Conservation (phyloP, 37 sponge, comb jelly and placozoan species). For the Spongilla lacustris region DNA sequence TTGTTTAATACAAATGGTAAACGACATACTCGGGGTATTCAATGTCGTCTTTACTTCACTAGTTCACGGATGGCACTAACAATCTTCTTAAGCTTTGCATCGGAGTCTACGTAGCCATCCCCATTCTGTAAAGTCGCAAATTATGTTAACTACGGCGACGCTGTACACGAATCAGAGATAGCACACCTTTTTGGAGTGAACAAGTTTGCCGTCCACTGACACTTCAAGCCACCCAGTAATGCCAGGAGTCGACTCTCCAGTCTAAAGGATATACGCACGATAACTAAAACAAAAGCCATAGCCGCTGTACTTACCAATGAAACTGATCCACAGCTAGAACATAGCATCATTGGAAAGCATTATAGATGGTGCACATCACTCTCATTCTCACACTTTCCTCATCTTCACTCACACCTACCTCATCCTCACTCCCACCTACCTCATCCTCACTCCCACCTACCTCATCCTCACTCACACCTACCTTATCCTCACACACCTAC, state of each 20-base stretch:
- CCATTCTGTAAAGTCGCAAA: constrained; percentile 4
- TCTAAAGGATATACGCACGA: background rate
- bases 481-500: too few relatives aligned
- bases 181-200: constrained; percentile 83
- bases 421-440: too few relatives aligned
- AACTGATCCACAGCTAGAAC: too few relatives aligned
- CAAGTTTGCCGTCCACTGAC: constrained; percentile 50
- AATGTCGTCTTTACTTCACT: constrained; percentile 35
- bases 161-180: background rate
- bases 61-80: constrained; percentile 50
- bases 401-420: too few relatives aligned
- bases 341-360: too few relatives aligned
- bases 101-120: constrained; percentile 70
- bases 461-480: too few relatives aligned
- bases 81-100: constrained; percentile 79
- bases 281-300: background rate
- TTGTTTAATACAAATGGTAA: background rate
- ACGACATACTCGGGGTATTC: background rate
- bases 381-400: too few relatives aligned
- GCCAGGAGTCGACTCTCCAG: constrained; percentile 44
- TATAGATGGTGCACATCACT: too few relatives aligned
- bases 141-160: background rate
- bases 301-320: background rate
- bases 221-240: constrained; percentile 85
- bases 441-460: too few relatives aligned